phyloP scores from a whole-genome alignment of 2,113 vertebrate species.

The Dendropsophus ebraccatus region DNA sequence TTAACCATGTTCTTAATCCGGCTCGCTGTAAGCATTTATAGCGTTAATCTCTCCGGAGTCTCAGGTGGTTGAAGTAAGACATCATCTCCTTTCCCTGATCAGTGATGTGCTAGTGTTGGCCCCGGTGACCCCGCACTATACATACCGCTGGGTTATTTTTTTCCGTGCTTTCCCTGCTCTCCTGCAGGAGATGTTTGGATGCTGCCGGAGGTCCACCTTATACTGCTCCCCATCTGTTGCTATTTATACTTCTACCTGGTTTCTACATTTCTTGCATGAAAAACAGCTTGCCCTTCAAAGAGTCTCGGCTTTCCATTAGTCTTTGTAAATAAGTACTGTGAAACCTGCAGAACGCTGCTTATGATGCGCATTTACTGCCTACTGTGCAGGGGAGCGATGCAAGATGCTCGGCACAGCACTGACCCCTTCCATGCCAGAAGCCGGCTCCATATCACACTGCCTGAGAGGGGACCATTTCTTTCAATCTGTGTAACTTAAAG shows the following conservation, averaged over 20 bases:
- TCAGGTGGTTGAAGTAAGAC: slow-evolving; percentile 25
- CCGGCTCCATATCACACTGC: neutral
- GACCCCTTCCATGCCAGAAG: slow-evolving; percentile 31
- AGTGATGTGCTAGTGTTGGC: neutral
- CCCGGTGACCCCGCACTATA: slow-evolving; percentile 1
- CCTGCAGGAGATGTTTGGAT: neutral
- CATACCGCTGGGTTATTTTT: slow-evolving; percentile 10
- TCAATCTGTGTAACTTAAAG: neutral
- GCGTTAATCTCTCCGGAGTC: neutral
- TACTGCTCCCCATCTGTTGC: slow-evolving; percentile 47
- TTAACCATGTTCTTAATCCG: neutral
- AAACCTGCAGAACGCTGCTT: slow-evolving; percentile 19
- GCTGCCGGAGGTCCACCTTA: slow-evolving; percentile 33
- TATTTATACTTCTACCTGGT: slow-evolving; percentile 51
- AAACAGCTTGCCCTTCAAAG: slow-evolving; percentile 52
- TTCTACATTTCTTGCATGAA: slow-evolving; percentile 46
- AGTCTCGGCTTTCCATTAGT: slow-evolving; percentile 40
- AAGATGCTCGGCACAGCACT: neutral
- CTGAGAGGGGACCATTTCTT: neutral
- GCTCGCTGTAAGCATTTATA: neutral
- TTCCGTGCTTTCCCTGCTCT: neutral
- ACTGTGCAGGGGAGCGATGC: neutral
- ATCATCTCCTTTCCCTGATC: slow-evolving; percentile 23
- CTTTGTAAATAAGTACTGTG: slow-evolving; percentile 43
- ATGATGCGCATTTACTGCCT: slow-evolving; percentile 50